Base-by-base conservation (phyloP, 2,113 vertebrate species). In the Rhinolophus ferrumequinum region DNA sequence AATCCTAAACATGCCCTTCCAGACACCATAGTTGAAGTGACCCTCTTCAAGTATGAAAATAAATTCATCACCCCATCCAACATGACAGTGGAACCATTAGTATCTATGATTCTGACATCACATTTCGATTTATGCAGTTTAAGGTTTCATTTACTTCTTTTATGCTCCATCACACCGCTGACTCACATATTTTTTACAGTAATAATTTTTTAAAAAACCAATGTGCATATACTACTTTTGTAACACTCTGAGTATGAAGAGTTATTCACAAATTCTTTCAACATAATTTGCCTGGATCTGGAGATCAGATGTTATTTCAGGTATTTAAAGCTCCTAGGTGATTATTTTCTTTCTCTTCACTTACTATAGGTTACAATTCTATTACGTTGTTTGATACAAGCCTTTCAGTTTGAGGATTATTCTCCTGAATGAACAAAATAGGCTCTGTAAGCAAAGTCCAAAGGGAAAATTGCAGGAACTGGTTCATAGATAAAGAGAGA, bases 391-490 rank as follows among this genome's bases (percentile, higher is more conserved):
- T 95, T 88, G 30, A 95, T 47, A 85, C 13, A 75, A 82, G 12
- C 21, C 84, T 85, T 94, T 70, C 52, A 60, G 30, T 84, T 72
- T 90, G 56, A 95, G 60, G 28, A 87, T 76, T 88, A 91, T 93
- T 97, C 60, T 95, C 35, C 41, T 92, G 28, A 88, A 15, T 64
- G 64, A 97, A 91, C 26, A 85, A 96, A 94, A 93, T 3, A 64
- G 41, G 41, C 33, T 92, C 87, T 90, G 7, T n/a, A 83, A 21
- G 92, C 52, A 88, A 90, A 83, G 67, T 35, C 26, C 67, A 92
- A 47, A 19, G 56, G 41, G 54, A 79, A 64, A 87, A 80, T 86
- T 83, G 18, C 75, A 69, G 21, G 7, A 86, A 85, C n/a, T 41
- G 47, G 38, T 93, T 15, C 38, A 64, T 0, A 54, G 22, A 69